Evolutionary conservation across 2,888 invertebrate genomes (phyloP), one percentile per base, ranked within the genome.

Genomic region (Lasioglossum villosulum): DNA sequence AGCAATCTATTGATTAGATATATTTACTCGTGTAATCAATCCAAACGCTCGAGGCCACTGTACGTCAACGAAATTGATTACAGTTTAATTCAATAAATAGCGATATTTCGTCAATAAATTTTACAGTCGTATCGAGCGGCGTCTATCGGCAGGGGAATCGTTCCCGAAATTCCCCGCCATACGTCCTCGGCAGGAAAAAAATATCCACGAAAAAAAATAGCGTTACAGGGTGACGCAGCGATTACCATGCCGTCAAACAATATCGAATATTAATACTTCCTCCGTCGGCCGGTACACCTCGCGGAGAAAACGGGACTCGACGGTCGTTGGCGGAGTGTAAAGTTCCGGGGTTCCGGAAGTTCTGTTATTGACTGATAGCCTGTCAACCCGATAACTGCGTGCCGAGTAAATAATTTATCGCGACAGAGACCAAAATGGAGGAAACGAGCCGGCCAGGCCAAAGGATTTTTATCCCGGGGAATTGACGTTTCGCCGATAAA

Each of bases 361-460:
- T 82, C 77, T 77, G 85, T 78, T 85, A 82, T 78, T 86, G 86
- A 82, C 81, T 78, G 86, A 85, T 86, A 82, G 86, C 86, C 82
- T 76, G 78, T 85, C 86, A 59, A 56, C 56, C 71, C 82, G 78
- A 81, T 85, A 86, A 86, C 86, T 68, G 72, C 63, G 52, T 48
- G 70, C 78, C 86, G 83, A 77, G 86, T 80, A 86, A 86, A 86
- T 86, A 86, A 86, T 83, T 86, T 86, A 86, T 80, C 86, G 83
- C 63, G 56, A 83, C 83, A n/a, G 71, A 78, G 66, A 78, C 70
- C 68, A 80, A 86, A 86, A 86, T 75, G 83, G 74, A 83, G 83
- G 79, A 83, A 86, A 86, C 83, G 79, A 86, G 78, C 75, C 79
- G 59, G 59, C 52, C 71, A 30, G 30, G 66, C 48, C 73, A 45